Evolutionary conservation across 2,113 vertebrate genomes (phyloP), one percentile per base, ranked within the genome.

Genomic region (Misgurnus anguillicaudatus): DNA sequence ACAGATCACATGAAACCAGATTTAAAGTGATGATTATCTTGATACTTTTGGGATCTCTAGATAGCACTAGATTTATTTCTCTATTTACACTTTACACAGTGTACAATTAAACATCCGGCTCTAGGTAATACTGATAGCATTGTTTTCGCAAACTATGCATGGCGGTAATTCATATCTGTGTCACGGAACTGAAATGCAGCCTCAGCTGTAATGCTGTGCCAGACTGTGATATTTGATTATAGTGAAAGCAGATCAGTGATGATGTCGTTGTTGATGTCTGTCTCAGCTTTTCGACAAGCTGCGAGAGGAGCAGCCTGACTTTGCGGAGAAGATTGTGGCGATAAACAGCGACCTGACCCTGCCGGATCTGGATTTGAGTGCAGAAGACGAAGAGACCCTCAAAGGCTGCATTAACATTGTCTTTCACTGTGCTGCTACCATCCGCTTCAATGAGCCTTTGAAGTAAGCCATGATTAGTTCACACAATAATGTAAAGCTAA

Each of bases 361-460:
- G 81, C 94, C 93, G 1, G 94, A 94, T 83, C 88, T 99, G 89
- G 92, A 94, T 79, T 93, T 99, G 83, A 95, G 92, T 78, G 87
- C 94, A 87, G 89, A 93, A 79, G 94, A 97, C 85, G 94, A 95
- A 90, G 91, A 92, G 41, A 74, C 87, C 60, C 92, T 99, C 83
- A 83, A 89, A 41, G 92, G 95, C 45, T 90, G 90, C 81, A 83
- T 94, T 42, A 92, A 98, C 89, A 85, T 99, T 1, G 83, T 99
- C 88, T 99, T 99, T 89, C 98, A 99, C 89, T 99, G 96, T 76
- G 98, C 98, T 57, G 98, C 98, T 87, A 98, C 98, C 17, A 86
- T 99, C 85, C 93, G 98, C 88, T 99, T 99, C 84, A 99, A 96
- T 78, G 98, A 99, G 91, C 93, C 94, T 0, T 93, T 99, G 61